Conservation (phyloP, 2,113 vertebrate species). For the Macrotus californicus region DNA sequence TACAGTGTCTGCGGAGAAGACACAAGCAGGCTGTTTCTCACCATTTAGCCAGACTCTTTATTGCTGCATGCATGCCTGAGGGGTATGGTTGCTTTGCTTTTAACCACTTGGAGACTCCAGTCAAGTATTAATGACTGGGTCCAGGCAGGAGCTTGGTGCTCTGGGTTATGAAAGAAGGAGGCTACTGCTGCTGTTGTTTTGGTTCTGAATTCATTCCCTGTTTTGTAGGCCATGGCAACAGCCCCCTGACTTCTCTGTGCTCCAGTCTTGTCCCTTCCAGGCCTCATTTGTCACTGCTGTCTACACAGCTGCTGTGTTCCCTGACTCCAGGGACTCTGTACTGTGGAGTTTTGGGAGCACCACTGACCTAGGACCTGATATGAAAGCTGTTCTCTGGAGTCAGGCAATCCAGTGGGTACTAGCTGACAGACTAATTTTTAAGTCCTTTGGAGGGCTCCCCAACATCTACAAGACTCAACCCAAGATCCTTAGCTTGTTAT, state of each 20-base stretch:
- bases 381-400: not conserved
- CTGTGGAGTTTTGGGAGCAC: not conserved
- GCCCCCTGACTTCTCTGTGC: not conserved
- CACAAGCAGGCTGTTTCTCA: not conserved
- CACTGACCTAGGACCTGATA: not conserved
- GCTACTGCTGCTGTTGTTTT: not conserved
- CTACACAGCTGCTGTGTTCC: not conserved
- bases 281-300: not conserved
- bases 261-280: not conserved
- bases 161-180: not conserved
- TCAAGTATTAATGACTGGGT: not conserved
- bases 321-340: not conserved
- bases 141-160: not conserved
- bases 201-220: not conserved
- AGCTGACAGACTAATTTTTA: not conserved
- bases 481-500: not conserved
- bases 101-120: not conserved
- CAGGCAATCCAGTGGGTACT: not conserved
- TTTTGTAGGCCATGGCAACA: not conserved
- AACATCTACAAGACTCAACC: not conserved
- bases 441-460: not conserved
- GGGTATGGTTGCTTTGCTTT: not conserved
- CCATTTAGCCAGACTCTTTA: too few species aligned
- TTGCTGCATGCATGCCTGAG: rapidly evolving
- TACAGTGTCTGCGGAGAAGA: not conserved